Evolutionary conservation across 2,888 invertebrate genomes (phyloP).

Genomic region (Pyrrhosoma nymphula): DNA sequence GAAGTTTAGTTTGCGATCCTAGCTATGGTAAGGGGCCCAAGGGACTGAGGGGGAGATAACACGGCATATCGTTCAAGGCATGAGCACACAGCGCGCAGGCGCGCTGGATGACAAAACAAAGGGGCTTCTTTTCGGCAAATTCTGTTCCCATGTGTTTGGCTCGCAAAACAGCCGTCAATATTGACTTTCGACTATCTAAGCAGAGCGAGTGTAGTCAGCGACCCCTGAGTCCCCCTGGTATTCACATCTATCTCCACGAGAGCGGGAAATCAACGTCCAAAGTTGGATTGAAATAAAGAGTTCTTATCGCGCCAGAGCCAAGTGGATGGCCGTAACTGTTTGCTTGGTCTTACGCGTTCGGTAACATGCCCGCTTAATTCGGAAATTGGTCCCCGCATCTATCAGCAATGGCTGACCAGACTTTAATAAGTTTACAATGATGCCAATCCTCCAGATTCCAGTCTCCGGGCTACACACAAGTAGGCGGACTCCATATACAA

Average conservation of each 20-base stretch:
- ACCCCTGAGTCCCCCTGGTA: background rate
- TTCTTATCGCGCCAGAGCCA: background rate
- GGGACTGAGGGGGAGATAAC: background rate
- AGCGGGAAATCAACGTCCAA: background rate
- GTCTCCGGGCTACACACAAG: too few species aligned
- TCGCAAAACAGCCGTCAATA: conserved; percentile 17
- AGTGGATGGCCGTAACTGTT: background rate
- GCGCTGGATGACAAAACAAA: background rate
- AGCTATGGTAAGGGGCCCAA: background rate
- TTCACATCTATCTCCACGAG: background rate
- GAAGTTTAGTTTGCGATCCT: background rate
- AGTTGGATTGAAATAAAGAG: background rate
- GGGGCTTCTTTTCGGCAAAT: background rate
- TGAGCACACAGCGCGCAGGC: background rate
- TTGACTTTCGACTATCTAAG: conserved; percentile 16
- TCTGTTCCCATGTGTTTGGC: background rate
- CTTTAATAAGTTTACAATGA: too few species aligned
- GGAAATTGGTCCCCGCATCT: too few species aligned
- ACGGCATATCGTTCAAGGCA: background rate
- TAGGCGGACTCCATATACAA: too few species aligned
- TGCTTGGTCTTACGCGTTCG: background rate
- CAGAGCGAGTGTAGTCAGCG: background rate
- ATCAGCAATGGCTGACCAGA: too few species aligned
- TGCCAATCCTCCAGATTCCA: too few species aligned
- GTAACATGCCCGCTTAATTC: too few species aligned